These are phyloP conservation scores for Eurytoma californica DNA, from an alignment of 2,888 invertebrate species.

Conservation along the genomic window DNA sequence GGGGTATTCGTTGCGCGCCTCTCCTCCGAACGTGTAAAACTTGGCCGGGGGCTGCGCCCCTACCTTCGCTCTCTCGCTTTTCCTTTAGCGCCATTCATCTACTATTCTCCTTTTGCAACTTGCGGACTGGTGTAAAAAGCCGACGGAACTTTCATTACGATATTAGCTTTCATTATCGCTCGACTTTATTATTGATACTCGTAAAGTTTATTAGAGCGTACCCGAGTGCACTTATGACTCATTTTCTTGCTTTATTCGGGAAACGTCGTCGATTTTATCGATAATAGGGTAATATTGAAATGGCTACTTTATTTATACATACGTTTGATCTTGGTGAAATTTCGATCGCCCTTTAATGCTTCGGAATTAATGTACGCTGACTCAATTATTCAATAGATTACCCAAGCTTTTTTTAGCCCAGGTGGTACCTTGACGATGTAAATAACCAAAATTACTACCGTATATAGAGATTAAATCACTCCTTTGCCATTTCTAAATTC, in stretches of 20 bases:
- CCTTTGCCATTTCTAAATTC: no score
- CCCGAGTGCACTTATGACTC: not conserved
- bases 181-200: constrained; percentile 23
- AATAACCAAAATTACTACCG: no score
- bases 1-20: constrained; percentile 36
- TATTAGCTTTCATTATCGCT: constrained; percentile 39
- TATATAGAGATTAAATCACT: no score
- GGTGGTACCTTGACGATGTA: no score
- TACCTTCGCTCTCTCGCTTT: not conserved
- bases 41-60: constrained; percentile 35
- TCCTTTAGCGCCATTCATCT: not conserved
- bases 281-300: not conserved
- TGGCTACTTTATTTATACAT: no score
- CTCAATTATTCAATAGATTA: no score
- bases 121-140: not conserved
- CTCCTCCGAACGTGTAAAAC: constrained; percentile 43
- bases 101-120: not conserved
- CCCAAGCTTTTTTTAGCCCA: no score
- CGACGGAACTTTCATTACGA: constrained; percentile 36
- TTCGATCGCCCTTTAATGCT: no score
- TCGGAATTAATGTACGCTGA: no score
- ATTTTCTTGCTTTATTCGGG: not conserved
- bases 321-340: no score
- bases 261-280: not conserved
- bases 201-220: constrained; percentile 8